These are phyloP conservation scores for Lagocephalus sceleratus DNA, from an alignment of 2,797 vertebrate genomes.

Conservation along the genomic window DNA sequence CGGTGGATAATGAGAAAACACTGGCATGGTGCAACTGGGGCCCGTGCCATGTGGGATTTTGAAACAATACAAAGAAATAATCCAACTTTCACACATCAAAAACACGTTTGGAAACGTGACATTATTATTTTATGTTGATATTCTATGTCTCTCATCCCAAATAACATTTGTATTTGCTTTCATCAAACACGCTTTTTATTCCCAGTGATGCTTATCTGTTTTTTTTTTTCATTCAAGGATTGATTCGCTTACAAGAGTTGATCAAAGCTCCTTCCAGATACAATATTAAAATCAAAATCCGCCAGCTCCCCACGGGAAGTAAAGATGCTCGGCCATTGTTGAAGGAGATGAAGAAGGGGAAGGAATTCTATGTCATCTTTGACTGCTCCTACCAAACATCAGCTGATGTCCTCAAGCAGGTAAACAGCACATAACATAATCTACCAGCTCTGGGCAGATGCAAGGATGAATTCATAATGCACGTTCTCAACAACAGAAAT, in stretches of 20 bases:
- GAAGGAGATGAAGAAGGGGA: constrained; percentile 98
- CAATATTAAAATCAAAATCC: constrained; percentile 98
- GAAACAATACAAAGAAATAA: too few relatives aligned
- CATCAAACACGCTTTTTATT: not conserved
- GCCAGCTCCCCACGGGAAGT: constrained; percentile 91
- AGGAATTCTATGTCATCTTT: constrained; percentile 96
- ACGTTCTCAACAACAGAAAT: not conserved
- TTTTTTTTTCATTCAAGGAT: constrained; percentile 27
- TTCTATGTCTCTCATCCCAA: not conserved
- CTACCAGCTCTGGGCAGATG: not conserved
- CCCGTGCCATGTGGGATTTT: too few relatives aligned
- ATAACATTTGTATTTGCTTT: not conserved
- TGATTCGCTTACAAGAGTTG: constrained; percentile 96
- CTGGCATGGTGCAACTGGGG: too few relatives aligned
- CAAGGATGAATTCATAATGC: not conserved
- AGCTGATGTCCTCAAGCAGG: constrained; percentile 94
- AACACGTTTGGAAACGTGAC: too few relatives aligned
- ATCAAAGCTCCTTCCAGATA: constrained; percentile 98
- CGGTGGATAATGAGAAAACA: too few relatives aligned
- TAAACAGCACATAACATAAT: constrained; percentile 18
- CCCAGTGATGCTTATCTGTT: not conserved
- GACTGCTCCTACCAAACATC: constrained; percentile 93
- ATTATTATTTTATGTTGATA: too few relatives aligned
- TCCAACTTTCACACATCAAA: too few relatives aligned
- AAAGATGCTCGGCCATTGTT: constrained; percentile 93